Percentiles rank a stretch among this genome's conserved stretches.
Conservation (phyloP, 2,888 invertebrate species). For the Acronicta aceris region DNA sequence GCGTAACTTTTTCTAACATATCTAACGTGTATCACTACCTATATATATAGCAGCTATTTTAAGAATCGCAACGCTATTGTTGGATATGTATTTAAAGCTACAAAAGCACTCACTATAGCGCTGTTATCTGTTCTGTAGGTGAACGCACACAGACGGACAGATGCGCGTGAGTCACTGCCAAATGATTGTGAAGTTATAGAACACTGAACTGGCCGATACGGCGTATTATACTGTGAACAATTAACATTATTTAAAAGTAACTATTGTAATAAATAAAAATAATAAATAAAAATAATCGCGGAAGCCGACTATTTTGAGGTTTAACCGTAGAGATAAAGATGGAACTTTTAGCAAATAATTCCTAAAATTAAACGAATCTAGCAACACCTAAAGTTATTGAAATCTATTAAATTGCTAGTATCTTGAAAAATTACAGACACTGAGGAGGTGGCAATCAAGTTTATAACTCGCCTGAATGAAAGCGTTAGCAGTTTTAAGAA, state of each 20-base stretch:
- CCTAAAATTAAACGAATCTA: too few species aligned
- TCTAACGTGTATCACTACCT: too few species aligned
- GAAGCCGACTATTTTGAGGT: too few species aligned
- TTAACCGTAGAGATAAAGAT: too few species aligned
- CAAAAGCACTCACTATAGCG: conserved; percentile 1
- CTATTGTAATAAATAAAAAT: conserved; percentile 15
- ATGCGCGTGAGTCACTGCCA: conserved; percentile 31
- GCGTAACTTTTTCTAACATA: too few species aligned
- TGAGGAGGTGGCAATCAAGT: too few species aligned
- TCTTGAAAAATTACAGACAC: too few species aligned
- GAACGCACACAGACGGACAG: conserved; percentile 13
- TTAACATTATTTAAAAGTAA: conserved; percentile 15
- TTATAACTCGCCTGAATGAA: too few species aligned
- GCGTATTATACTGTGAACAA: conserved; percentile 24
- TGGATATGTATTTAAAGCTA: conserved; percentile 2
- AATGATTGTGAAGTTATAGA: conserved; percentile 32
- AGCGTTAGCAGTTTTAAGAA: too few species aligned
- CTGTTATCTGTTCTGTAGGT: conserved; percentile 37
- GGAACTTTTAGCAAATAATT: too few species aligned
- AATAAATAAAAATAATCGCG: neutral
- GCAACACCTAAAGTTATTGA: too few species aligned
- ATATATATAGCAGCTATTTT: neutral
- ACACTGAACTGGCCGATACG: conserved; percentile 36
- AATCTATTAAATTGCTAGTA: too few species aligned
- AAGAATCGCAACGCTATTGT: neutral